Evolutionary conservation across 2,888 invertebrate genomes (phyloP).

Genomic region (Melinopterus prodromus): DNA sequence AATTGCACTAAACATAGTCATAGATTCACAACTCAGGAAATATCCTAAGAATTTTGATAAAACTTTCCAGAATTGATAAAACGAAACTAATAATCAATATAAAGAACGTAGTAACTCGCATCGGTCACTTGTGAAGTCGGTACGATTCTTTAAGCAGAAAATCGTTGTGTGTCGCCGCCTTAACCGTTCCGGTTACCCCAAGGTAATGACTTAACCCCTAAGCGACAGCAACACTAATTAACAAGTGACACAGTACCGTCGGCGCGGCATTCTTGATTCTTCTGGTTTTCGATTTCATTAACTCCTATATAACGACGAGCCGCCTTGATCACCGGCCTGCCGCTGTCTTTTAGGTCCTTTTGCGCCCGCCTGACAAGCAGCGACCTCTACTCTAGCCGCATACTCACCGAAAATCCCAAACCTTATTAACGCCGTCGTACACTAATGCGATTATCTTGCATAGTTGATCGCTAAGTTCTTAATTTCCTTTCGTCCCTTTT

Average conservation of each 20-base stretch:
- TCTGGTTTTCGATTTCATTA: slow-evolving; percentile 4
- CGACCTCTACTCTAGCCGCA: not conserved
- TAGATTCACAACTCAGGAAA: too few relatives aligned
- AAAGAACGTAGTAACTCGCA: too few relatives aligned
- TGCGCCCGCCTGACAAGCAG: not conserved
- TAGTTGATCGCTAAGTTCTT: not conserved
- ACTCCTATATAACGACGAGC: not conserved
- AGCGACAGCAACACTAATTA: not conserved
- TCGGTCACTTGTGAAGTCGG: too few relatives aligned
- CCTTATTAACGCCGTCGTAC: not conserved
- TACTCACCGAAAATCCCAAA: not conserved
- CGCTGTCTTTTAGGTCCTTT: not conserved
- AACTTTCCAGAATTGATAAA: too few relatives aligned
- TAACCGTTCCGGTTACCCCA: not conserved
- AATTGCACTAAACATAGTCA: too few relatives aligned
- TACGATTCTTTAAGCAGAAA: too few relatives aligned
- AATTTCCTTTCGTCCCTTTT: not conserved
- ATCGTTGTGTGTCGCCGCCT: too few relatives aligned
- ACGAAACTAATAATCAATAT: too few relatives aligned
- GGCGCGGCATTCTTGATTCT: not conserved
- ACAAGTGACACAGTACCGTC: slow-evolving; percentile 4
- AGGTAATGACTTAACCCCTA: not conserved
- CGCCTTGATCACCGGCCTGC: not conserved
- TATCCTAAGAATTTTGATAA: too few relatives aligned
- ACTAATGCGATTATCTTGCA: slow-evolving; percentile 4